Evolutionary conservation across 2,888 invertebrate genomes (phyloP), one percentile per base, ranked within the genome.

Genomic region (Diarsia rubi): DNA sequence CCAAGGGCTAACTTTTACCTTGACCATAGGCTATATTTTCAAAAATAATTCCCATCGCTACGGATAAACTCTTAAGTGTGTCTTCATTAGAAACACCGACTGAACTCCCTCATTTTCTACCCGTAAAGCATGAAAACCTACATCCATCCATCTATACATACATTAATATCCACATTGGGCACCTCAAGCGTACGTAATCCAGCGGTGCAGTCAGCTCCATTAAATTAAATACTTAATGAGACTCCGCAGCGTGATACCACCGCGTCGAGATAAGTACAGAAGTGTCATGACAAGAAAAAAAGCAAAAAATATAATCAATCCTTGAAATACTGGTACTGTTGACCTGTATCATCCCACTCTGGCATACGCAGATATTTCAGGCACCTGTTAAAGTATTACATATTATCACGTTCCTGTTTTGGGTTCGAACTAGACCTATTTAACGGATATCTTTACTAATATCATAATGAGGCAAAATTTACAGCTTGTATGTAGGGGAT

Each of bases 191-290:
- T 64, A 68, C 72, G 73, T 87, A 86, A 86, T 80, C 75, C 83
- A 59, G 71, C 73, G 67, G 71, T 83, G 86, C 83, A 83, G 80
- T 86, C 79, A 70, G 65, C 68, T 86, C 84, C 87, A 87, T 85
- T 85, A 82, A 74, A 82, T 87, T 85, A 87, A 85, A 85, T 85
- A 87, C 75, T 74, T 87, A 85, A 85, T 82, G 86, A 82, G 79
- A 75, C 82, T 79, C 67, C 66, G 47, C 54, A 45, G 54, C 67
- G 27, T 54, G 49, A 0, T 37, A 66, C n/a, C 79, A 67, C 16
- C 21, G 3, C 5, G 19, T 14, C 0, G 37, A 72, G 9, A 16
- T 21, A 24, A 0, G 14, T 45, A 8, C 67, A 70, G 81, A 80
- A 81, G 81, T 49, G 16, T 11, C 4, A 52, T 11, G 9, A n/a